Percentiles rank a stretch among this genome's conserved stretches.
phyloP scores from a whole-genome alignment of 2,113 vertebrate genomes.

The Hippocampus barbouri region DNA sequence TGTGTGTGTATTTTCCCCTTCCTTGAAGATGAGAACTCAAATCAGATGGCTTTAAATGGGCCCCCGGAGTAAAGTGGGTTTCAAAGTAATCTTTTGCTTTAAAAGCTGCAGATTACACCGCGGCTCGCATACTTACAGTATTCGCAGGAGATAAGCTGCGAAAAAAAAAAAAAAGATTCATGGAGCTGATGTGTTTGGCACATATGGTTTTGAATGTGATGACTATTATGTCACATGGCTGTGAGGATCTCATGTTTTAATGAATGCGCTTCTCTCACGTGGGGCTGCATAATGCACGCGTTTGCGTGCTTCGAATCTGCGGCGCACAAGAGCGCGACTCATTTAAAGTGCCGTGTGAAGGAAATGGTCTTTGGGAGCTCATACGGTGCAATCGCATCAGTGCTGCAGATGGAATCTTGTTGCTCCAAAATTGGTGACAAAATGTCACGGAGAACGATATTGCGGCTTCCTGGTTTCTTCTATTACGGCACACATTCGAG shows the following conservation, averaged over 20 bases:
- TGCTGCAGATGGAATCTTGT: not conserved
- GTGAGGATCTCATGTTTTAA: conserved; percentile 30
- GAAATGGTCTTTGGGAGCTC: not conserved
- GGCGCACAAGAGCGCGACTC: conserved; percentile 2
- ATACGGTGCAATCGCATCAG: not conserved
- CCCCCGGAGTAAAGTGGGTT: conserved; percentile 38
- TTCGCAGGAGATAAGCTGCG: conserved; percentile 34
- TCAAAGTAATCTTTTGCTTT: conserved; percentile 51
- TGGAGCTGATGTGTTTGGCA: conserved; percentile 28
- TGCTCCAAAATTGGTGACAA: not conserved
- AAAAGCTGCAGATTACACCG: conserved; percentile 57
- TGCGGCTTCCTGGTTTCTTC: conserved; percentile 31
- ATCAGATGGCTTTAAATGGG: conserved; percentile 40
- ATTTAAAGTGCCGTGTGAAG: conserved; percentile 19
- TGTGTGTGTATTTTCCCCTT: conserved; percentile 34
- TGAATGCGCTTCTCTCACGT: conserved; percentile 26
- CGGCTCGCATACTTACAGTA: conserved; percentile 21
- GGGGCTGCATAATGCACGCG: conserved; percentile 15
- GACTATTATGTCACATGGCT: conserved; percentile 21
- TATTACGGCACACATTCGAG: conserved; percentile 34
- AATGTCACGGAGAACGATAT: conserved; percentile 4
- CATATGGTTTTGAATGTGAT: conserved; percentile 11
- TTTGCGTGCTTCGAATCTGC: conserved; percentile 22
- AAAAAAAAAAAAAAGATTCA: conserved; percentile 15
- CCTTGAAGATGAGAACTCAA: conserved; percentile 32